Base-by-base conservation (phyloP, 2,113 vertebrate species). In the Alligator sinensis region DNA sequence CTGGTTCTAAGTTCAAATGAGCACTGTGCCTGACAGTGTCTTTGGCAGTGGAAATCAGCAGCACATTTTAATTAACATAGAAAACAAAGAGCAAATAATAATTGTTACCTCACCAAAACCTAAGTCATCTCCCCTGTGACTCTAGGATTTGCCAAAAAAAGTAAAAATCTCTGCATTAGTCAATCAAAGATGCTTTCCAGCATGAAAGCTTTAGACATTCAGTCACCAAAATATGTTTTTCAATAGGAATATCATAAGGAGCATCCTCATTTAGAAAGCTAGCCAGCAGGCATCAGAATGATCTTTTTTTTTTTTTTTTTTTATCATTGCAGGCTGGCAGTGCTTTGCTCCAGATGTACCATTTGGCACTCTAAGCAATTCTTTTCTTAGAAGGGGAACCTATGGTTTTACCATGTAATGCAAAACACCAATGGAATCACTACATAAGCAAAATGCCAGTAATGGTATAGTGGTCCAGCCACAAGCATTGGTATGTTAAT, bases 371-470 rank as follows among this genome's bases (percentile, higher is more conserved):
- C 97, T 82, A 83, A 97, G 91, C 97, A 94, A 94, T 96, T 97
- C 98, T 97, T 98, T 97, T 97, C 94, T 96, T 97, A 97, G 96
- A 97, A 97, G 93, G 96, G 88, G 90, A 96, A 95, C 92, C 96
- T 95, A 95, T 96, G 96, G 92, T 98, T 97, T 97, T 95, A 90
- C 94, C 97, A 85, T 97, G 95, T 95, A 97, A 96, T 97, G 98
- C 97, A 97, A 98, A 98, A 98, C 98, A 98, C 98, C 98, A 98
- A 96, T 97, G 98, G 98, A 99, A 99, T 99, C 98, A 98, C 98
- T 98, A 98, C 98, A 98, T 98, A 98, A 99, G 98, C 98, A 97
- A 98, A 99, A 98, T 98, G 98, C 98, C 98, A 98, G 98, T 98
- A 97, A 97, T 97, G 98, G 98, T 98, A 98, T 97, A 98, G 98